These are phyloP conservation scores for Erpetoichthys calabaricus DNA, from an alignment of 2,797 vertebrate genomes.

Conservation along the genomic window DNA sequence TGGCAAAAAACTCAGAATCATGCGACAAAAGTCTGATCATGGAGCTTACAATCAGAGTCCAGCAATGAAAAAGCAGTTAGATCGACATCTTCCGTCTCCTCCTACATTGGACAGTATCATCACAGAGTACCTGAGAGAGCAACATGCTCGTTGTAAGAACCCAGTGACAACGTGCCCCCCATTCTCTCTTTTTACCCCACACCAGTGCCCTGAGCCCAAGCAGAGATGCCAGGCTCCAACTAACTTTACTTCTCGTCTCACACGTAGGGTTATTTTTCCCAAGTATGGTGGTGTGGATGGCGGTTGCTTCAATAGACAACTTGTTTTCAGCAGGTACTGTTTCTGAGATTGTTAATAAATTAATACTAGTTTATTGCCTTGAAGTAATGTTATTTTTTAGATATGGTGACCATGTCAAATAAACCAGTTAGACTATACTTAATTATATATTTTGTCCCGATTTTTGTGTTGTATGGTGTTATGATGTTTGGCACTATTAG, in stretches of 20 bases:
- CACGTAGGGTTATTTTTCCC: constrained; percentile 81
- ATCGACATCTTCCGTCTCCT: constrained; percentile 88
- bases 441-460: too few relatives aligned
- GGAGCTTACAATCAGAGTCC: constrained; percentile 96
- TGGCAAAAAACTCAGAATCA: constrained; percentile 74
- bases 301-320: constrained; percentile 94
- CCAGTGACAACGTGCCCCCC: constrained; percentile 95
- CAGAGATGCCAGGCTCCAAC: constrained; percentile 91
- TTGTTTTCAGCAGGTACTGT: constrained; percentile 91
- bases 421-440: too few relatives aligned
- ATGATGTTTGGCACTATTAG: too few relatives aligned
- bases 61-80: constrained; percentile 95
- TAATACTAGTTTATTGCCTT: too few relatives aligned
- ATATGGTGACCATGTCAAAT: too few relatives aligned
- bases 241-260: constrained; percentile 91
- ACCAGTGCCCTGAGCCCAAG: constrained; percentile 97
- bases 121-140: constrained; percentile 94
- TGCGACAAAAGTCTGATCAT: constrained; percentile 94
- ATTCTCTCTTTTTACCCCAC: constrained; percentile 96
- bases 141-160: constrained; percentile 97
- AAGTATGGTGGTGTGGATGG: constrained; percentile 96
- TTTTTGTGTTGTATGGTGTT: too few relatives aligned
- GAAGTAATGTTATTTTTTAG: too few relatives aligned
- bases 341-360: too few relatives aligned
- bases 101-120: constrained; percentile 95